Percentiles rank a stretch among this genome's conserved stretches.
Conservation (phyloP, 37 sponge, comb jelly and placozoan species). For the Amphimedon queenslandica region DNA sequence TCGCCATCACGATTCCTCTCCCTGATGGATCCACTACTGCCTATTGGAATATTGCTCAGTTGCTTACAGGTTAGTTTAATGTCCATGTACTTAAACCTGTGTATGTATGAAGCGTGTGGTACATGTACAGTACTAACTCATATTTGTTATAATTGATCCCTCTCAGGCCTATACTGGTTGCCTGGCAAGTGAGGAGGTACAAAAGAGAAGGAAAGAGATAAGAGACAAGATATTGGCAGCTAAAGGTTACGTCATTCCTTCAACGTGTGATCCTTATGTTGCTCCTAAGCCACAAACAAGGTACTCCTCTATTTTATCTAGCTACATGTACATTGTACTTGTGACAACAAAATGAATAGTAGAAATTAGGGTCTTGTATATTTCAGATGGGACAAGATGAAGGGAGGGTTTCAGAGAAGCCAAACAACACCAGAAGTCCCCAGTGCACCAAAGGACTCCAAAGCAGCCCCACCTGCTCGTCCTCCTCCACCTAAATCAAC, state of each 20-base stretch:
- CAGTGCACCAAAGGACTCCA: background rate
- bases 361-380: too few species aligned
- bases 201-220: constrained; percentile 18
- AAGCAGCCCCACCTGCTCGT: background rate
- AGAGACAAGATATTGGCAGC: constrained; percentile 19
- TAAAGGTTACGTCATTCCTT: constrained; percentile 33
- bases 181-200: constrained; percentile 17
- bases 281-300: background rate
- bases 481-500: background rate
- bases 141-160: too few species aligned
- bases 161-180: constrained; percentile 49
- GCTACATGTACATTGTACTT: background rate
- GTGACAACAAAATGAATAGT: too few species aligned
- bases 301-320: background rate
- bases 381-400: background rate
- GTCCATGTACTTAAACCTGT: background rate
- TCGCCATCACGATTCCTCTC: constrained; percentile 83
- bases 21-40: constrained; percentile 83
- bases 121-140: too few species aligned
- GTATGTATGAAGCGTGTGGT: background rate
- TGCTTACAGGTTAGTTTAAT: constrained; percentile 52
- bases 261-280: background rate
- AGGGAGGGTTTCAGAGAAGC: background rate
- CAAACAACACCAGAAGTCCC: background rate
- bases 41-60: constrained; percentile 71